Conservation (phyloP, 2,113 vertebrate species). For the Notarius lentiginosus region DNA sequence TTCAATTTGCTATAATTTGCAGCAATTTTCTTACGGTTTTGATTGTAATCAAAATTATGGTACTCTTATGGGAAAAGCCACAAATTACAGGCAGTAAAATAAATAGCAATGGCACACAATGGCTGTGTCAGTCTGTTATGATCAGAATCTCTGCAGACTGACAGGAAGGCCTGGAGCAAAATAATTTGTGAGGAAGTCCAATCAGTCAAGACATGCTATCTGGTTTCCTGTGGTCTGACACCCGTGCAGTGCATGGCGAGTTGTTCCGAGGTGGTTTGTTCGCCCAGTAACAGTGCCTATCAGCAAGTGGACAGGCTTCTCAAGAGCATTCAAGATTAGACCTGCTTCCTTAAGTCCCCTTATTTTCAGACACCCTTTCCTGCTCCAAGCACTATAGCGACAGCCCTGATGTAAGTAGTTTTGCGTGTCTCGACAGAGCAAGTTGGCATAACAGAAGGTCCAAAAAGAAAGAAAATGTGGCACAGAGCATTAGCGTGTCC, state of each 20-base stretch:
- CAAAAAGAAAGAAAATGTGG: slow-evolving; percentile 1
- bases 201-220: slow-evolving; percentile 58
- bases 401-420: background rate
- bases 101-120: slow-evolving; percentile 69
- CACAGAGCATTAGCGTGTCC: background rate
- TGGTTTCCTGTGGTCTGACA: slow-evolving; percentile 66
- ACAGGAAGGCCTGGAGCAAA: slow-evolving; percentile 44
- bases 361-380: background rate
- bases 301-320: slow-evolving; percentile 39
- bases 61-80: slow-evolving; percentile 62
- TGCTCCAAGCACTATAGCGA: background rate
- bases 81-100: slow-evolving; percentile 70
- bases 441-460: background rate
- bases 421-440: background rate
- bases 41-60: slow-evolving; percentile 67
- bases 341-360: background rate
- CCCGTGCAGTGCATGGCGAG: slow-evolving; percentile 1
- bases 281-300: slow-evolving; percentile 39
- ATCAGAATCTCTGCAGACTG: slow-evolving; percentile 32
- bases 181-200: slow-evolving; percentile 63
- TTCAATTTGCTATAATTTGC: slow-evolving; percentile 72
- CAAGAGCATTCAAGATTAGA: slow-evolving; percentile 52
- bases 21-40: slow-evolving; percentile 56
- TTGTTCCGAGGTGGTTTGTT: slow-evolving; percentile 12
- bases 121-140: slow-evolving; percentile 55